phyloP scores from a whole-genome alignment of 2,888 invertebrate genomes.

The Coenonympha glycerion region DNA sequence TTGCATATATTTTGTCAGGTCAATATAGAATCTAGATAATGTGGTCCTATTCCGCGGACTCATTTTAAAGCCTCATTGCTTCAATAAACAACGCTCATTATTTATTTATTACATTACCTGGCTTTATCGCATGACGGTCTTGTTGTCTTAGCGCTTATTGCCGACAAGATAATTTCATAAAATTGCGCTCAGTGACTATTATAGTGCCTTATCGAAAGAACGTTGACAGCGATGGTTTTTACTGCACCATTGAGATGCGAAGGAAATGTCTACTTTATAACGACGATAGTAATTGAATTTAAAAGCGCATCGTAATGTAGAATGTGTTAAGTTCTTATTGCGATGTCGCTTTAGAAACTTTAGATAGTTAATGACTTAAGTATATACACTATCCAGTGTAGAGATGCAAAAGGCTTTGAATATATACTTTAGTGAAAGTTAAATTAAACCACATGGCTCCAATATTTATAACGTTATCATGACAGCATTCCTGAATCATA shows the following conservation, averaged over 20 bases:
- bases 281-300: slow-evolving; percentile 14
- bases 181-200: slow-evolving; percentile 23
- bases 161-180: slow-evolving; percentile 27
- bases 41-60: slow-evolving; percentile 9
- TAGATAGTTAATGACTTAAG: background rate
- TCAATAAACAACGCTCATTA: slow-evolving; percentile 29
- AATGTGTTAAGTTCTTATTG: background rate
- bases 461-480: too few species aligned
- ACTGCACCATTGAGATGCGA: slow-evolving; percentile 7
- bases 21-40: background rate
- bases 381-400: background rate
- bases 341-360: background rate
- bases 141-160: slow-evolving; percentile 21
- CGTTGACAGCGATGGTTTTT: slow-evolving; percentile 20
- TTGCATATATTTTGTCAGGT: background rate
- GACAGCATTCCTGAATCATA: too few species aligned
- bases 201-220: slow-evolving; percentile 17
- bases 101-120: slow-evolving; percentile 27
- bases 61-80: slow-evolving; percentile 32
- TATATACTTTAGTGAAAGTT: too few species aligned
- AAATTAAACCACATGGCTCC: too few species aligned
- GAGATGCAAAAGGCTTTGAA: background rate
- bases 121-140: slow-evolving; percentile 19
- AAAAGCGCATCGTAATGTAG: slow-evolving; percentile 11
- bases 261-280: slow-evolving; percentile 12